Conservation (phyloP, 2,888 invertebrate species). For the Aphidius colemani region DNA sequence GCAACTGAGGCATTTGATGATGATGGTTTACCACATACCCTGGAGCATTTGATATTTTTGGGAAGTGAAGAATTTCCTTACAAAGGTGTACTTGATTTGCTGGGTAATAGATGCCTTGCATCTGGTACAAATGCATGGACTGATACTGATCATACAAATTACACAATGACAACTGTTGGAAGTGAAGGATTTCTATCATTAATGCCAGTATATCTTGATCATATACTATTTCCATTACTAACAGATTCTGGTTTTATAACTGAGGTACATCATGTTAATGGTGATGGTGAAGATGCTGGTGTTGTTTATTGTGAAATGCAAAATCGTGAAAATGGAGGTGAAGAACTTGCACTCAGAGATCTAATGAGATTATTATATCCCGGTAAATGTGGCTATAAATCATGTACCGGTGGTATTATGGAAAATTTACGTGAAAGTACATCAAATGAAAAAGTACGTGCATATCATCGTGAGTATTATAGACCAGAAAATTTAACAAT, state of each 20-base stretch:
- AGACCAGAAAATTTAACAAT: constrained; percentile 85
- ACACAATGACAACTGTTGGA: constrained; percentile 86
- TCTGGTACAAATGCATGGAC: constrained; percentile 94
- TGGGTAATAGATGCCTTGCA: constrained; percentile 88
- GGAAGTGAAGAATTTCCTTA: constrained; percentile 89
- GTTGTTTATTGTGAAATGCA: constrained; percentile 98
- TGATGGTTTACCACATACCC: constrained; percentile 90
- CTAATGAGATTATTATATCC: constrained; percentile 78
- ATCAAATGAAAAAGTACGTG: constrained; percentile 77
- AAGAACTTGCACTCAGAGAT: constrained; percentile 70
- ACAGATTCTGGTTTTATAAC: constrained; percentile 82
- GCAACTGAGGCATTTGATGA: constrained; percentile 91
- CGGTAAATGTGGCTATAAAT: constrained; percentile 79
- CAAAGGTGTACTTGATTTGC: constrained; percentile 84
- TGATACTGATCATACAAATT: constrained; percentile 84
- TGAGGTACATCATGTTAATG: constrained; percentile 91
- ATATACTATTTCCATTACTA: constrained; percentile 83
- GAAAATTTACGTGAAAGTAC: constrained; percentile 82
- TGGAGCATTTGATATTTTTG: constrained; percentile 90
- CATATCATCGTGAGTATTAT: constrained; percentile 86
- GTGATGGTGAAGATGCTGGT: constrained; percentile 87
- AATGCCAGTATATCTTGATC: constrained; percentile 90
- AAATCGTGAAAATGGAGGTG: constrained; percentile 80
- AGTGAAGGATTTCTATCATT: constrained; percentile 85
- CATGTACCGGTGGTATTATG: constrained; percentile 80